Conservation (phyloP, 2,113 vertebrate genomes). For the Leucosticte australis region DNA sequence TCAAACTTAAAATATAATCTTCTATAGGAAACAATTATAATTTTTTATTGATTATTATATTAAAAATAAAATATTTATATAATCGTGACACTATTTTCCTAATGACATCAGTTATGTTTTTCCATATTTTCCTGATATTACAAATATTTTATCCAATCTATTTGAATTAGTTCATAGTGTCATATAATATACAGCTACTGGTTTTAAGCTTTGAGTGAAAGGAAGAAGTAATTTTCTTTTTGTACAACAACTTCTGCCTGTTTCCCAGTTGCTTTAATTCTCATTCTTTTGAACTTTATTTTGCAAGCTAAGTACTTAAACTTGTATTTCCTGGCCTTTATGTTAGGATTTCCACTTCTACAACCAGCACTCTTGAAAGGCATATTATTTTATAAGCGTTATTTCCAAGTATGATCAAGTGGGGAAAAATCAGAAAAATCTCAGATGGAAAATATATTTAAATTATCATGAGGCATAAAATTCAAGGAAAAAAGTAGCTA, state of each 20-base stretch:
- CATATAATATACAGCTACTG: neutral
- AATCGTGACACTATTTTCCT: neutral
- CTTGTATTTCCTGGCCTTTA: neutral
- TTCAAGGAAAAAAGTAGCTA: neutral
- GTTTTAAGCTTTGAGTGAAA: neutral
- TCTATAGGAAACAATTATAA: neutral
- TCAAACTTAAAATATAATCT: neutral
- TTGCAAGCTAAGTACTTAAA: conserved; percentile 15
- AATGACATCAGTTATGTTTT: neutral
- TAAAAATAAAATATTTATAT: neutral
- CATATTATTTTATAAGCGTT: neutral
- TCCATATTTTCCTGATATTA: neutral
- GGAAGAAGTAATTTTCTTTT: neutral
- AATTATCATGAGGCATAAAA: neutral
- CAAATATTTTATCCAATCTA: neutral
- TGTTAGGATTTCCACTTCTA: neutral
- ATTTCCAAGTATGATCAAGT: neutral
- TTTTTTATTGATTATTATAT: neutral
- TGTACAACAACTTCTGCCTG: neutral
- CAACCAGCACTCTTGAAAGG: neutral
- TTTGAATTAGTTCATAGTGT: neutral
- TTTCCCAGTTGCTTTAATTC: neutral
- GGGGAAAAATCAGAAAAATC: neutral
- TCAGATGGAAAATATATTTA: neutral
- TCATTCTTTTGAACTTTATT: conserved; percentile 18